Percentiles rank a stretch among this genome's conserved stretches.
Conservation (phyloP, 92 coral and sea anemone species). For the Porites cylindrica region DNA sequence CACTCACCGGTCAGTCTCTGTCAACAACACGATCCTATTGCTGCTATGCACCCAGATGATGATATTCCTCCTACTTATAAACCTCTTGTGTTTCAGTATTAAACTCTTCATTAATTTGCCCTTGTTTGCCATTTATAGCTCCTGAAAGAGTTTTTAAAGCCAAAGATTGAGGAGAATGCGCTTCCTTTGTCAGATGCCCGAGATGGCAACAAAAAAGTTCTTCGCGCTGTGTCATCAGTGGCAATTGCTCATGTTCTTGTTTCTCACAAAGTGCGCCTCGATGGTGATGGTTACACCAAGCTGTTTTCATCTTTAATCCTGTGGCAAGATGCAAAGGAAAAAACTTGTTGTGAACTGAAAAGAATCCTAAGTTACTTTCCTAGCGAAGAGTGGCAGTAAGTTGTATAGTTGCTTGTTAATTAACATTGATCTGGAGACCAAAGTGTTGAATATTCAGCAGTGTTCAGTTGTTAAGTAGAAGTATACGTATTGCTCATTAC, state of each 20-base stretch:
- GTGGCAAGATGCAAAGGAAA: not conserved
- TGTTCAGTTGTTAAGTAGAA: too few relatives aligned
- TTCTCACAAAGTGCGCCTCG: constrained; percentile 3
- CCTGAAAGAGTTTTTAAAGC: not conserved
- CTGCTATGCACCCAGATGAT: too few relatives aligned
- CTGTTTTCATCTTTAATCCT: constrained; percentile 14
- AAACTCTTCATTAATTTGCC: not conserved
- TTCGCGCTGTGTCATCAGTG: constrained; percentile 11
- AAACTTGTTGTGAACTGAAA: not conserved
- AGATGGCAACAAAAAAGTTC: not conserved
- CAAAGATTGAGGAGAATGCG: not conserved
- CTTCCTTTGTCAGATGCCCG: not conserved
- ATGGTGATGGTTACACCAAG: not conserved
- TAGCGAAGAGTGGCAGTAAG: constrained; percentile 4
- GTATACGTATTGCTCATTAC: too few relatives aligned
- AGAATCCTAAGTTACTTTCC: constrained; percentile 14
- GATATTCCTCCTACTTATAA: too few relatives aligned
- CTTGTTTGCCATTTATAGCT: not conserved
- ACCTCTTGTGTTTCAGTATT: too few relatives aligned
- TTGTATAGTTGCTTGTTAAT: not conserved
- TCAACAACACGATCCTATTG: too few relatives aligned
- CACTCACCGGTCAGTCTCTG: too few relatives aligned
- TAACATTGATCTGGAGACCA: too few relatives aligned
- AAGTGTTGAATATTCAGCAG: too few relatives aligned
- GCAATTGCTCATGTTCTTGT: not conserved